Percentiles rank a stretch among this genome's conserved stretches.
Conservation (phyloP, 1,140 invertebrate species). For the Marisa cornuarietis region DNA sequence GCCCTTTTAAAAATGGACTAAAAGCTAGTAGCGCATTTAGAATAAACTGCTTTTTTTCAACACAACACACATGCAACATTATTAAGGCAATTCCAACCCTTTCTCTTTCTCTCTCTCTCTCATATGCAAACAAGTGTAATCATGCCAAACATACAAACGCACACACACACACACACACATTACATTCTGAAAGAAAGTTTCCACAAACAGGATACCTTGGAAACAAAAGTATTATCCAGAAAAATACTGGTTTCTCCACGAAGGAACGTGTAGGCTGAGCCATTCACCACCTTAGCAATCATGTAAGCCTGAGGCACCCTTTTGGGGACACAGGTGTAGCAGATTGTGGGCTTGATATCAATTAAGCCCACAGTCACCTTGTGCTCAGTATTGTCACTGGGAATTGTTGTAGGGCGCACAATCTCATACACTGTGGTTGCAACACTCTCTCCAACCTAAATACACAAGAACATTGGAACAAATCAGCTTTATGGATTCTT, state of each 20-base stretch:
- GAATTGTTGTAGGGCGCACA: constrained; percentile 56
- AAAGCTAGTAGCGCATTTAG: too few species aligned
- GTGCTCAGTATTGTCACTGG: constrained; percentile 56
- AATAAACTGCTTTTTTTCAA: too few species aligned
- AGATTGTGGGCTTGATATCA: constrained; percentile 59
- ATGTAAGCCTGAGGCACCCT: constrained; percentile 62
- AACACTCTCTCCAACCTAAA: constrained; percentile 52
- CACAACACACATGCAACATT: too few species aligned
- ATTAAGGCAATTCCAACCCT: too few species aligned
- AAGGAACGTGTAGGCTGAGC: constrained; percentile 60
- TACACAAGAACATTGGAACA: constrained; percentile 4
- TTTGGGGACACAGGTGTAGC: constrained; percentile 63
- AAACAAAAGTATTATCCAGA: constrained; percentile 67
- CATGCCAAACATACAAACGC: too few species aligned
- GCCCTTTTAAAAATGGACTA: too few species aligned
- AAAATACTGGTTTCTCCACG: constrained; percentile 64
- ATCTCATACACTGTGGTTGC: constrained; percentile 62
- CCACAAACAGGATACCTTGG: constrained; percentile 51
- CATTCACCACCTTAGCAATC: constrained; percentile 62
- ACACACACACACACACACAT: too few species aligned
- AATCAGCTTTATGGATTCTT: neutral
- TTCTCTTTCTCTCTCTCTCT: too few species aligned
- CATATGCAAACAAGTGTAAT: too few species aligned
- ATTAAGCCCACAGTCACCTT: constrained; percentile 62
- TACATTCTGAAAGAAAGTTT: too few species aligned